These are phyloP conservation scores for Peromyscus attwateri DNA, from an alignment of 2,797 vertebrate genomes.

Conservation along the genomic window DNA sequence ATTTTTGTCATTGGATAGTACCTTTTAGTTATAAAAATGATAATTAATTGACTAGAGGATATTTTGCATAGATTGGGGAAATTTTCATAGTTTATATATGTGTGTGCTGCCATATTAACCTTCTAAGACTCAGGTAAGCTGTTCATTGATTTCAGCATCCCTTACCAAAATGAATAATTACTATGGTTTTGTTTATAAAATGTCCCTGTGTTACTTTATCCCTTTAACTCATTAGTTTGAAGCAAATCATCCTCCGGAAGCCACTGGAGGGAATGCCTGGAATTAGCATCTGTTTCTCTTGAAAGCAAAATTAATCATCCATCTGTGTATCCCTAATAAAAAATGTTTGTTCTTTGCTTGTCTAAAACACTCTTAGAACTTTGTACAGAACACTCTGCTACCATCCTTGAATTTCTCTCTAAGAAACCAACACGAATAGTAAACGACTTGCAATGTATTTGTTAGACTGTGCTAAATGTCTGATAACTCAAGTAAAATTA, in stretches of 20 bases:
- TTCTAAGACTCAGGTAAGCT: constrained; percentile 3
- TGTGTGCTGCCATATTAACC: neutral
- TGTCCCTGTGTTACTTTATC: constrained; percentile 37
- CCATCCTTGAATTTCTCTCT: constrained; percentile 79
- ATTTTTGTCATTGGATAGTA: neutral
- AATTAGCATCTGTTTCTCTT: constrained; percentile 81
- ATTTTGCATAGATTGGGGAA: neutral
- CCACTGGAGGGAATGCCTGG: constrained; percentile 56
- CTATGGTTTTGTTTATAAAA: constrained; percentile 38
- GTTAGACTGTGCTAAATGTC: neutral
- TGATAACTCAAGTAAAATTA: constrained; percentile 50
- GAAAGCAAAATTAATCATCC: constrained; percentile 77
- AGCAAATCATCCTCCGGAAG: constrained; percentile 61
- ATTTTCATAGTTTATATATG: neutral
- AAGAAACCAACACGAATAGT: constrained; percentile 70
- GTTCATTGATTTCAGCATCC: constrained; percentile 31
- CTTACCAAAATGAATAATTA: constrained; percentile 48
- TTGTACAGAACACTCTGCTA: constrained; percentile 80
- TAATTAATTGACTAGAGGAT: neutral
- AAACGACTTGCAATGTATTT: constrained; percentile 57
- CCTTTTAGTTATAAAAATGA: neutral
- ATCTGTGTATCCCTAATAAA: constrained; percentile 77
- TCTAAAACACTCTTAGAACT: constrained; percentile 77
- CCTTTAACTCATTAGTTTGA: constrained; percentile 60
- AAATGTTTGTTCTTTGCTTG: constrained; percentile 81